Evolutionary conservation across 2,797 vertebrate genomes (phyloP).

Genomic region (Emys orbicularis): DNA sequence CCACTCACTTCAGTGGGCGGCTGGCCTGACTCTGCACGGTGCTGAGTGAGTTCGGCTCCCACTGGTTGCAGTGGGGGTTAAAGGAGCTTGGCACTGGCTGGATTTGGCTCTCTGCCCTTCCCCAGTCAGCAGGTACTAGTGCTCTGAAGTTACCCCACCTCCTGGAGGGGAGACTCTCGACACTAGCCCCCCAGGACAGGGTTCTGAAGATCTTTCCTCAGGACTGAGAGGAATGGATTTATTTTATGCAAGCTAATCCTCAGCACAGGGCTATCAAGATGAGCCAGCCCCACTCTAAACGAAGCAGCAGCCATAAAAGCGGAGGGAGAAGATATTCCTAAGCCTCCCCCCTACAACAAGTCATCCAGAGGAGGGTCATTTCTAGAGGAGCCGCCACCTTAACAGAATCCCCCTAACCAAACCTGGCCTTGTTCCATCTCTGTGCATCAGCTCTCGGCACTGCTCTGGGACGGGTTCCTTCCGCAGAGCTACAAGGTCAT

Average conservation of each 20-base stretch:
- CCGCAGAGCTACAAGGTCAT: too few relatives aligned
- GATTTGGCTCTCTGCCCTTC: rapidly evolving
- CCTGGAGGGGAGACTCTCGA: slow-evolving; percentile 15
- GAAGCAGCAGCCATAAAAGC: slow-evolving; percentile 38
- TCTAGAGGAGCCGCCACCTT: background rate
- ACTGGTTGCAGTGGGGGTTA: rapidly evolving
- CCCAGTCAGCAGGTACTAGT: rapidly evolving
- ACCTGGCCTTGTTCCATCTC: too few relatives aligned
- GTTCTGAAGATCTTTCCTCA: slow-evolving; percentile 48
- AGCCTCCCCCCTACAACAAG: too few relatives aligned
- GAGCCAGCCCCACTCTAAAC: slow-evolving; percentile 16
- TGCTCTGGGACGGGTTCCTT: too few relatives aligned
- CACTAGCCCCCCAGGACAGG: slow-evolving; percentile 38
- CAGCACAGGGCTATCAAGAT: background rate
- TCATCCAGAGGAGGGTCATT: background rate
- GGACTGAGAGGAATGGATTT: slow-evolving; percentile 75
- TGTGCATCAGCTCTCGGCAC: too few relatives aligned
- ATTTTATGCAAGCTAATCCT: slow-evolving; percentile 46
- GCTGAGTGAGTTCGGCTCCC: background rate
- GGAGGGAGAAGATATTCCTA: too few relatives aligned
- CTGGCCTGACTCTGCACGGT: too few relatives aligned
- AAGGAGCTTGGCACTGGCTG: background rate
- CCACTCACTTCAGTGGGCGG: too few relatives aligned
- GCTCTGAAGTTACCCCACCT: background rate
- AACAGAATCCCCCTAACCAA: too few relatives aligned